These are phyloP conservation scores for Gymnorhina tibicen DNA, from an alignment of 2,113 vertebrate genomes.

Conservation along the genomic window DNA sequence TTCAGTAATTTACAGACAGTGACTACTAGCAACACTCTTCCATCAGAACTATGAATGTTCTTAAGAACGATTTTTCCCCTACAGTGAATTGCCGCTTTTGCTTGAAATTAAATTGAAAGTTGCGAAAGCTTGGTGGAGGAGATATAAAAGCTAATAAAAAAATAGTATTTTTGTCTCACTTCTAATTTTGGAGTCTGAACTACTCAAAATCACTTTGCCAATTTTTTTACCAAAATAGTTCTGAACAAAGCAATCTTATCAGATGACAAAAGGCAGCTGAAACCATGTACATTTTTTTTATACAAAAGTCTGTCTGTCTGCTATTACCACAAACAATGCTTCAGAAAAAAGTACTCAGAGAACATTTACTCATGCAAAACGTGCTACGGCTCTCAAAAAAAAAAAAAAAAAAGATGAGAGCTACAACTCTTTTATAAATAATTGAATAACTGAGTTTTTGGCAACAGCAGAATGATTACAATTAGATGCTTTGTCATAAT, in stretches of 20 bases:
- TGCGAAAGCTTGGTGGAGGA: not conserved
- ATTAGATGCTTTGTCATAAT: not conserved
- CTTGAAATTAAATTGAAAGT: constrained; percentile 22
- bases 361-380: constrained; percentile 3
- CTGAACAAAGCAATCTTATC: constrained; percentile 45
- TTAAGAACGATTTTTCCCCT: not conserved
- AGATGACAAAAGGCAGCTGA: constrained; percentile 52
- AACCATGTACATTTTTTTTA: not conserved
- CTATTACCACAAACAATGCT: constrained; percentile 20
- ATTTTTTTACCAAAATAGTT: constrained; percentile 6
- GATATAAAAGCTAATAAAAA: not conserved
- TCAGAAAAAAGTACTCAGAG: not conserved
- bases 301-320: constrained; percentile 11
- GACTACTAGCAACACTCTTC: not conserved
- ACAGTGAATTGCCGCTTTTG: not conserved
- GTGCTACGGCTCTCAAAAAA: not conserved
- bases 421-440: not conserved
- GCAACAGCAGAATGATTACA: not conserved
- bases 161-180: constrained; percentile 23
- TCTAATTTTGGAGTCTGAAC: constrained; percentile 3
- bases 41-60: not conserved
- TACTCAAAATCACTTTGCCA: constrained; percentile 11
- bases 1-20: not conserved
- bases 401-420: not conserved
- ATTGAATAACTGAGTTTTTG: not conserved